Evolutionary conservation across 2,888 invertebrate genomes (phyloP).

Genomic region (Troglohyphantes excavatus): DNA sequence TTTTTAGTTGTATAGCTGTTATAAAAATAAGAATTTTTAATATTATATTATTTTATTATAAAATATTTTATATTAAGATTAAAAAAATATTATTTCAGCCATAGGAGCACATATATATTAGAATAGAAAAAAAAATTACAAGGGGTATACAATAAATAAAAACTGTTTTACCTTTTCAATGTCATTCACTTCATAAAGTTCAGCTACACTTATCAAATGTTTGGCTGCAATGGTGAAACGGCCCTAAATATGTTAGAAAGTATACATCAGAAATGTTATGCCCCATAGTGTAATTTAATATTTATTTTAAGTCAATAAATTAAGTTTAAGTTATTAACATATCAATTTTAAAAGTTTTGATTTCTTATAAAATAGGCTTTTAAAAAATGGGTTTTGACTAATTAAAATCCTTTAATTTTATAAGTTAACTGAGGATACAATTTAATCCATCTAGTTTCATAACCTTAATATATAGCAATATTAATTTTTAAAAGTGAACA

Average conservation of each 20-base stretch:
- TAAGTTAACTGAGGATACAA: too few species aligned
- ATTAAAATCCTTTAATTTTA: too few species aligned
- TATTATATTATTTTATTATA: too few species aligned
- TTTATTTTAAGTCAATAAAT: background rate
- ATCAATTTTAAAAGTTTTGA: background rate
- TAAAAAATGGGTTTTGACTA: too few species aligned
- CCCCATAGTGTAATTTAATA: background rate
- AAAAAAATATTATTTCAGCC: background rate
- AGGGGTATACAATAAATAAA: background rate
- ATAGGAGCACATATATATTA: too few species aligned
- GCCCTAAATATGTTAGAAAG: conserved; percentile 84
- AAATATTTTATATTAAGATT: background rate
- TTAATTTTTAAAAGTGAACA: too few species aligned
- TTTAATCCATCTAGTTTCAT: too few species aligned
- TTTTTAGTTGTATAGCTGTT: too few species aligned
- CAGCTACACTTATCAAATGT: conserved; percentile 96
- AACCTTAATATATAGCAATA: too few species aligned
- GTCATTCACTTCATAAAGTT: conserved; percentile 97
- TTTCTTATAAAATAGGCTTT: too few species aligned
- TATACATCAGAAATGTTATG: background rate
- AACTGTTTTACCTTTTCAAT: conserved; percentile 86
- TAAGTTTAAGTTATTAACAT: background rate
- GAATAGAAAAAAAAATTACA: background rate
- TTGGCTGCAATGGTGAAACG: conserved; percentile 98
- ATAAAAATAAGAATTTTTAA: background rate